phyloP scores from a whole-genome alignment of 2,888 invertebrate species.

The Beris morrisii region DNA sequence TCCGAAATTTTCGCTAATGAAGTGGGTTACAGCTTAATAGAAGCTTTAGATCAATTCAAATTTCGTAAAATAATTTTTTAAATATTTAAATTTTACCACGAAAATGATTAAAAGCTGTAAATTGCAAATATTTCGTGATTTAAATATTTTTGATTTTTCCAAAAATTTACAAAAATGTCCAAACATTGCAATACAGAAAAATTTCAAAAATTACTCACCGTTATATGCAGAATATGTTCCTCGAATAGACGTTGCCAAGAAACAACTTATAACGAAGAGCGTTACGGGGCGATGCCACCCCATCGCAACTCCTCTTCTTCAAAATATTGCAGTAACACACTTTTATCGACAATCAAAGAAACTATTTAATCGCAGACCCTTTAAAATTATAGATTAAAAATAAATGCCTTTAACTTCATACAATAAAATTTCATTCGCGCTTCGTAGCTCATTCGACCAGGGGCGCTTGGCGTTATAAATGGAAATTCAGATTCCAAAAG shows the following conservation, averaged over 20 bases:
- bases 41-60: too few species aligned
- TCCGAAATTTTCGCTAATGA: too few species aligned
- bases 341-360: background rate
- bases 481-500: background rate
- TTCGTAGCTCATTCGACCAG: background rate
- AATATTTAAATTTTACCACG: too few species aligned
- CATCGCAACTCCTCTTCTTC: constrained; percentile 27
- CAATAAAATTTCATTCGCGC: background rate
- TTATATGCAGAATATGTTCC: constrained; percentile 44
- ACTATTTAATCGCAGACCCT: background rate
- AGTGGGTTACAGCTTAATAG: too few species aligned
- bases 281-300: constrained; percentile 48
- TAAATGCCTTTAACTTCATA: too few species aligned
- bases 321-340: background rate
- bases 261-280: constrained; percentile 39
- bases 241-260: constrained; percentile 16
- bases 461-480: background rate
- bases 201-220: constrained; percentile 12
- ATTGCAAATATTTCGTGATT: too few species aligned
- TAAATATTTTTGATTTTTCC: too few species aligned
- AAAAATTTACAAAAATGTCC: too few species aligned
- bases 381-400: too few species aligned
- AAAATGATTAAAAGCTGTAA: too few species aligned
- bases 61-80: too few species aligned
- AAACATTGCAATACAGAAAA: too few species aligned